phyloP scores from a whole-genome alignment of 2,797 vertebrate genomes.

The Scolopax bukidnonensis region DNA sequence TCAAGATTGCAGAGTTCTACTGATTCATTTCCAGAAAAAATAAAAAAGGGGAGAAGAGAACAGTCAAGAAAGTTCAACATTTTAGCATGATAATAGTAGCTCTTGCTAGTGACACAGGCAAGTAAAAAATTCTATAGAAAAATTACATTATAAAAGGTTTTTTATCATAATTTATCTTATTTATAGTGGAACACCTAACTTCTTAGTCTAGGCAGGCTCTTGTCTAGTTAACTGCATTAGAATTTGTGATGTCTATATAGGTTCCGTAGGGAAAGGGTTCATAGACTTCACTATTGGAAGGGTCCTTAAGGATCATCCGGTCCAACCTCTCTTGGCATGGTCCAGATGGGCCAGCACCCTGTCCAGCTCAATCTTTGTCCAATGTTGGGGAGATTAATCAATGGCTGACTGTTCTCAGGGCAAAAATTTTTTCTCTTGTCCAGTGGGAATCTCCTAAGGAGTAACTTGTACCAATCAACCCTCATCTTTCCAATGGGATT shows the following conservation, averaged over 20 bases:
- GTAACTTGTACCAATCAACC: background rate
- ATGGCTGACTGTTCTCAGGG: background rate
- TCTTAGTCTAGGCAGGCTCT: background rate
- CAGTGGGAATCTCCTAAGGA: background rate
- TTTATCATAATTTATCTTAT: background rate
- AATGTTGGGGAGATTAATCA: background rate
- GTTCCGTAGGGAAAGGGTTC: background rate
- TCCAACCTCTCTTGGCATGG: background rate
- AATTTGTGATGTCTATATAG: background rate
- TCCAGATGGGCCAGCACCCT: background rate
- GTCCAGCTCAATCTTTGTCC: background rate
- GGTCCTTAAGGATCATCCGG: background rate
- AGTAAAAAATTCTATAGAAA: background rate
- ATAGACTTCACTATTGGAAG: background rate
- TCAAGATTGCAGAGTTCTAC: background rate
- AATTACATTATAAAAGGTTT: background rate
- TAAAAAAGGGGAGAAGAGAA: no score
- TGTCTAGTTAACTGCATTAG: background rate
- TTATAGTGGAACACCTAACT: background rate
- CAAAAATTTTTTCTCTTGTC: background rate
- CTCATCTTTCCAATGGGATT: background rate
- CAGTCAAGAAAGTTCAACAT: background rate
- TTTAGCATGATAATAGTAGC: background rate
- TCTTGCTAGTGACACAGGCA: background rate
- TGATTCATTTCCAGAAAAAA: background rate